Conservation (phyloP, 1,140 invertebrate genomes). For the Thaumatotibia leucotreta region DNA sequence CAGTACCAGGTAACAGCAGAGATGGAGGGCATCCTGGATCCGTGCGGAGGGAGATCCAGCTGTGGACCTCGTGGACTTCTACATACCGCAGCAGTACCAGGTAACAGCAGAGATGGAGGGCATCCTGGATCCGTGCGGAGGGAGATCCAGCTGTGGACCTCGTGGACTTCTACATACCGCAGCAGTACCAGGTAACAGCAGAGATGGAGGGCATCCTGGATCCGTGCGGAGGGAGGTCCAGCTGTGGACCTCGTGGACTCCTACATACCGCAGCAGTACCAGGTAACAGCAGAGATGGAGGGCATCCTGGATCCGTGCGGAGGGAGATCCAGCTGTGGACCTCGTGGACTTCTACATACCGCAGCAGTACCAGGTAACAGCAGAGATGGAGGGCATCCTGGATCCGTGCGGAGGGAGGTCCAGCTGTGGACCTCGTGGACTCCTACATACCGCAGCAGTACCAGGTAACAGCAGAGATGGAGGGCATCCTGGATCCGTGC, state of each 20-base stretch:
- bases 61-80: conserved; percentile 92
- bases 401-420: neutral
- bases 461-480: conserved; percentile 30
- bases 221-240: neutral
- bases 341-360: neutral
- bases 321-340: neutral
- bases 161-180: conserved; percentile 94
- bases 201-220: neutral
- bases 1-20: conserved; percentile 95
- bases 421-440: neutral
- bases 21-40: conserved; percentile 96
- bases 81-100: conserved; percentile 95
- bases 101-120: conserved; percentile 97
- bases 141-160: conserved; percentile 94
- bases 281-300: neutral
- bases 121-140: conserved; percentile 93
- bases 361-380: conserved; percentile 38
- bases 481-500: too few relatives aligned
- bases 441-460: too few relatives aligned
- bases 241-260: neutral
- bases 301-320: neutral
- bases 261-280: neutral
- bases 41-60: conserved; percentile 93
- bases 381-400: neutral
- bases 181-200: conserved; percentile 90